Evolutionary conservation across 2,888 invertebrate genomes (phyloP), one percentile per base, ranked within the genome.

Genomic region (Conus canariensis): DNA sequence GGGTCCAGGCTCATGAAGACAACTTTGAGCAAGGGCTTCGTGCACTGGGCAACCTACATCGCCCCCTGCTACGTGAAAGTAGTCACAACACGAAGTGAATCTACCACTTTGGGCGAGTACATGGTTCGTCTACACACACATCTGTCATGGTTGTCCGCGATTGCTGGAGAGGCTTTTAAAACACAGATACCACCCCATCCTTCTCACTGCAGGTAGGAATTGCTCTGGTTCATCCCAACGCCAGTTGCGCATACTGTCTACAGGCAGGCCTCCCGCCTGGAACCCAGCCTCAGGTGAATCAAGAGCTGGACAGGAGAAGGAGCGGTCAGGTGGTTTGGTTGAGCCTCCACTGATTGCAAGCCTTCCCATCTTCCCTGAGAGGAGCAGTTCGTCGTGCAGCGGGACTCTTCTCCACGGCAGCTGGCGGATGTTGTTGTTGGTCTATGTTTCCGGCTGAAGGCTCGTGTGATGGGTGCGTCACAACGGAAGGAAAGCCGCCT

Each of bases 291-390:
- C n/a, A n/a, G 22, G 74, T 22, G 30, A 30, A 30, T 30, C 30
- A 30, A 30, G 30, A 30, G 77, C 7, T 60, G 8, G 77, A n/a
- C 25, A 30, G 14, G 80, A 45, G 10, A 19, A 5, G 30, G 14
- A 4, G n/a, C 22, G 45, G 80, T 14, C 10, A 12, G 12, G 80
- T 30, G 12, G 14, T 12, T n/a, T 16, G 60, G 16, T 77, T 77
- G 25, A 30, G 30, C 30, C 14, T 80, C n/a, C 74, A 45, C 12
- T 67, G 64, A 59, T 59, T 59, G 85, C 85, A 59, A 22, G 60
- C 85, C 25, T 25, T 64, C 86, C 19, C 86, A 86, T 67, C 86
- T 67, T 86, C 86, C 86, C 86, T 86, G 86, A 86, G 86, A 64
- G 10, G 64, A 64, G 25, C 64, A 19, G 59, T 60, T 30, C 19